Percentiles rank a stretch among this genome's conserved stretches.
Evolutionary conservation across 2,888 invertebrate species (phyloP).

Genomic region (Drosophila macrospina): DNA sequence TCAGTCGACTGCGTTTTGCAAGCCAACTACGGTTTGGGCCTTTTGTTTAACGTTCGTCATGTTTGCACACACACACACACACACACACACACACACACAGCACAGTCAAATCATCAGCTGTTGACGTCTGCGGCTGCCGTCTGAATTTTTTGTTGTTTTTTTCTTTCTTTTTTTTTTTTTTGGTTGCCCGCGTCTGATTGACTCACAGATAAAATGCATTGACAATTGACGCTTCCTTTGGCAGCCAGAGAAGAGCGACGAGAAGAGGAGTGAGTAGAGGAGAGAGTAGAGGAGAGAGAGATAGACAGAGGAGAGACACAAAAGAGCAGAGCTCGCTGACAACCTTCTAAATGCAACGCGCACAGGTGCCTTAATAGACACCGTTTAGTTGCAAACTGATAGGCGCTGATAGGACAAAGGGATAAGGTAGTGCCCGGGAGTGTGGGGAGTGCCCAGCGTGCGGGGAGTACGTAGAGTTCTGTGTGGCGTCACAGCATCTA

Average conservation of each 20-base stretch:
- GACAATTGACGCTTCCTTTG: constrained; percentile 79
- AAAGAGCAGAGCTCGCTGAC: constrained; percentile 16
- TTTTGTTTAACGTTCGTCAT: constrained; percentile 38
- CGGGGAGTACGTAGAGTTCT: background rate
- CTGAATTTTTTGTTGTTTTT: constrained; percentile 27
- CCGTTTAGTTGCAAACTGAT: constrained; percentile 46
- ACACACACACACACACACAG: constrained; percentile 9
- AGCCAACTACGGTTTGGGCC: constrained; percentile 30
- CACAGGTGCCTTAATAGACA: constrained; percentile 72
- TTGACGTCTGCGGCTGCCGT: constrained; percentile 39
- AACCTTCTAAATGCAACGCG: constrained; percentile 30
- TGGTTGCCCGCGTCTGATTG: constrained; percentile 61
- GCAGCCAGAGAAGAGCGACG: constrained; percentile 38
- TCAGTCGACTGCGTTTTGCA: constrained; percentile 42
- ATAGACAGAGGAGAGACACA: background rate
- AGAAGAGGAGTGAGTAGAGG: background rate
- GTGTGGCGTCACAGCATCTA: background rate
- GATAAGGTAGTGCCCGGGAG: background rate
- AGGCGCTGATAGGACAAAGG: constrained; percentile 3
- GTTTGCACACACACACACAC: constrained; percentile 35
- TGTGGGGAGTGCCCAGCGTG: background rate
- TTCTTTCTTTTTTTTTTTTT: constrained; percentile 16
- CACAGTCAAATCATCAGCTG: constrained; percentile 52
- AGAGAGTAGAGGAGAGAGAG: no score
- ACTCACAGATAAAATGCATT: constrained; percentile 70